Conservation (phyloP, 2,888 invertebrate genomes). For the Schizotus pectinicornis region DNA sequence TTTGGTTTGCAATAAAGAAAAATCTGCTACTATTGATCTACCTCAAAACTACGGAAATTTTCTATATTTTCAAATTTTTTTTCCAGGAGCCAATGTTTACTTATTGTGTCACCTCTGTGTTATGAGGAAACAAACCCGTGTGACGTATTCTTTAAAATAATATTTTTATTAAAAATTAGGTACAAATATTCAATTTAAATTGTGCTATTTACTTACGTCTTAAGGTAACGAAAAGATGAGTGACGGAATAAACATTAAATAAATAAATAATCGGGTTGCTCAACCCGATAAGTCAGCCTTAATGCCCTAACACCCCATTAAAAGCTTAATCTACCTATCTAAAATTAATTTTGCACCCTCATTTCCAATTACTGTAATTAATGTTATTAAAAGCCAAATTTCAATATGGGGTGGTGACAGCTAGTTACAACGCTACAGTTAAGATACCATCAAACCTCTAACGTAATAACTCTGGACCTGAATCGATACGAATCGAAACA, state of each 20-base stretch:
- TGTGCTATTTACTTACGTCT: background rate
- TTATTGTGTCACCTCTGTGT: too few relatives aligned
- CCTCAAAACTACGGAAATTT: too few relatives aligned
- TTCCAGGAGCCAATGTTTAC: too few relatives aligned
- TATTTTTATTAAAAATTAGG: too few relatives aligned
- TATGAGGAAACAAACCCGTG: too few relatives aligned
- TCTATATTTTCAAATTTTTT: too few relatives aligned
- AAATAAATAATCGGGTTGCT: background rate
- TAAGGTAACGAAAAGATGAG: too few relatives aligned
- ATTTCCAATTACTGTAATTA: constrained; percentile 6
- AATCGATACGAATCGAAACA: too few relatives aligned
- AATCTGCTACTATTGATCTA: too few relatives aligned
- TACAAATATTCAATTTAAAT: background rate
- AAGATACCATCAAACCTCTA: background rate
- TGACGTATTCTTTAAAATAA: too few relatives aligned
- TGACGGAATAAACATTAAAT: background rate
- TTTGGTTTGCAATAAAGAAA: too few relatives aligned
- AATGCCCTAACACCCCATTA: constrained; percentile 1
- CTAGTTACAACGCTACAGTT: background rate
- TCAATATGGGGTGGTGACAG: constrained; percentile 2
- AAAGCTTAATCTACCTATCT: constrained; percentile 5
- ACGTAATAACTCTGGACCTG: too few relatives aligned
- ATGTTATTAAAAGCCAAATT: constrained; percentile 10
- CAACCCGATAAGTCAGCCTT: background rate
- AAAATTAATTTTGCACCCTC: constrained; percentile 5